A percentile compares a stretch with the other conserved stretches of the same genome.
Conservation (phyloP, 2,888 invertebrate species). For the Oxyscelio sp. region DNA sequence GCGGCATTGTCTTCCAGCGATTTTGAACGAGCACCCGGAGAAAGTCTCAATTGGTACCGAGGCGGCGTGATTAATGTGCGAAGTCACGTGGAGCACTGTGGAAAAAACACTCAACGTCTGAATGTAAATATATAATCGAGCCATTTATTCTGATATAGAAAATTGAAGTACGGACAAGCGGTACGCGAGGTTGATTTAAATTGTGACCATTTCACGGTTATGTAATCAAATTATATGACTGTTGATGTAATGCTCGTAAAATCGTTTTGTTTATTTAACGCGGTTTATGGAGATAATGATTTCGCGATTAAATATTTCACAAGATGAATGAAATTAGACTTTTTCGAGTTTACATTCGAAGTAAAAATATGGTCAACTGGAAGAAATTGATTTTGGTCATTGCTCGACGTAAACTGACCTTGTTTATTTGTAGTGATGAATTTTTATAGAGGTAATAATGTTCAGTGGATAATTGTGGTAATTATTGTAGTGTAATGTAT, state of each 20-base stretch:
- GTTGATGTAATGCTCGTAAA: conserved; percentile 32
- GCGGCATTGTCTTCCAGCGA: conserved; percentile 54
- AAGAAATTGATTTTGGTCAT: background rate
- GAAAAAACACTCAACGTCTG: conserved; percentile 1
- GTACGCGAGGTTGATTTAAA: conserved; percentile 29
- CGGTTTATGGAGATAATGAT: conserved; percentile 5
- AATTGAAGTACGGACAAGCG: conserved; percentile 37
- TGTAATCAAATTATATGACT: conserved; percentile 40
- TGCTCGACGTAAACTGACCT: background rate
- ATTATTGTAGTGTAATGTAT: background rate
- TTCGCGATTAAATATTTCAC: conserved; percentile 41
- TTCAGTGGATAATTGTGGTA: background rate
- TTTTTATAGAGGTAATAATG: background rate
- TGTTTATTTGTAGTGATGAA: background rate
- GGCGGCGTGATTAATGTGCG: conserved; percentile 54
- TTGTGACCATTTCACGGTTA: conserved; percentile 41
- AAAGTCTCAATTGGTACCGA: conserved; percentile 60
- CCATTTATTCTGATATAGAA: conserved; percentile 59
- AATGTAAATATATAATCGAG: conserved; percentile 51
- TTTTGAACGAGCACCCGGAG: conserved; percentile 50
- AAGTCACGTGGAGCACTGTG: conserved; percentile 45
- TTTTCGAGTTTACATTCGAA: background rate
- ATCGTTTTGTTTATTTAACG: conserved; percentile 57
- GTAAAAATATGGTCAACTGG: background rate
- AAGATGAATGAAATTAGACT: conserved; percentile 7